Evolutionary conservation across 2,797 vertebrate species (phyloP).

Genomic region (Sebastes steindachneri): DNA sequence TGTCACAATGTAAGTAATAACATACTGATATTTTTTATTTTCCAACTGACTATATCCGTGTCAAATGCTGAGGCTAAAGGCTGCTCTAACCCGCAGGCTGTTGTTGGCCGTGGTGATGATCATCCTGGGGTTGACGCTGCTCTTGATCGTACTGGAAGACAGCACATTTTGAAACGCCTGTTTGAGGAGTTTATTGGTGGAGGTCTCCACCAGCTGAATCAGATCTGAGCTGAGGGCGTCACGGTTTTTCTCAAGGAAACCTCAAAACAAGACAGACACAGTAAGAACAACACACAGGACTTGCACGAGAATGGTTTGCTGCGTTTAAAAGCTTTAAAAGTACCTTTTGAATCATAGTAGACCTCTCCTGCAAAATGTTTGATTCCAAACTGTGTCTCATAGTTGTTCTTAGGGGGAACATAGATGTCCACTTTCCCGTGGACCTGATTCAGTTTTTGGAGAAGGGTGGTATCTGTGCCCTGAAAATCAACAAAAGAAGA

Average conservation of each 20-base stretch:
- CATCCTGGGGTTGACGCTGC: conserved; percentile 63
- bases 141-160: conserved; percentile 36
- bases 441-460: conserved; percentile 88
- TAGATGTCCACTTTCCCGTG: conserved; percentile 88
- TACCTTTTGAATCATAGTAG: conserved; percentile 92
- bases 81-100: conserved; percentile 66
- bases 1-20: background rate
- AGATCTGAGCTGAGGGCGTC: conserved; percentile 90
- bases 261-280: conserved; percentile 68
- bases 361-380: conserved; percentile 93
- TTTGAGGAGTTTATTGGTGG: conserved; percentile 90
- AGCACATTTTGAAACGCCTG: conserved; percentile 83
- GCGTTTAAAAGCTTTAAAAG: background rate
- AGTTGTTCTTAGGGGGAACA: conserved; percentile 87
- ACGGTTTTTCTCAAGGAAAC: conserved; percentile 97
- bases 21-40: background rate
- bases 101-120: conserved; percentile 72
- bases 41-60: no score
- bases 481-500: conserved; percentile 62
- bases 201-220: conserved; percentile 88
- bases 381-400: conserved; percentile 92
- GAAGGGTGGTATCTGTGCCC: conserved; percentile 94
- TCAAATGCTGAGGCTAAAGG: background rate
- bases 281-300: background rate
- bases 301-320: background rate